Conservation (phyloP, 2,888 invertebrate genomes). For the Frankliniella intonsa region DNA sequence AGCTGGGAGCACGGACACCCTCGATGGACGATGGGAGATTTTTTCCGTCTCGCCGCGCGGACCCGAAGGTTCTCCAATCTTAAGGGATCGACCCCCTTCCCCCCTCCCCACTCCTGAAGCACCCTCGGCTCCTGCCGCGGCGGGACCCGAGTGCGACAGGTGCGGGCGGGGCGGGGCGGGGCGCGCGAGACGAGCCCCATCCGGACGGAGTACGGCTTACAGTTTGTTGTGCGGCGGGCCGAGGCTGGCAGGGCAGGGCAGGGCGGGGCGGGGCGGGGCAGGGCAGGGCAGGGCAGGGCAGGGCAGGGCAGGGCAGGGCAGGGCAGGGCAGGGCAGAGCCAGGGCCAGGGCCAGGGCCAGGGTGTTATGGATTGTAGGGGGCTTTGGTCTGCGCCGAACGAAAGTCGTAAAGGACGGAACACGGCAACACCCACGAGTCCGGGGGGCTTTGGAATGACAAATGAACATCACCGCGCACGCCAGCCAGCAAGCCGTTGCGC, state of each 20-base stretch:
- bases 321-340: too few species aligned
- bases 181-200: neutral
- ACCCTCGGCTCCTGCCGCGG: too few species aligned
- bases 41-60: too few species aligned
- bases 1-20: too few species aligned
- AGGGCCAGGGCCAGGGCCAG: neutral
- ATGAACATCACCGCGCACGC: slow-evolving; percentile 8
- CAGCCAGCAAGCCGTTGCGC: neutral
- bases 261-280: neutral
- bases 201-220: too few species aligned
- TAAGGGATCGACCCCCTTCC: too few species aligned
- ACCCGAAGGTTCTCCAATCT: too few species aligned
- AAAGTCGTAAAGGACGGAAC: slow-evolving; percentile 19
- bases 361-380: slow-evolving; percentile 20
- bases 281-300: too few species aligned
- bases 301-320: too few species aligned
- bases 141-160: neutral
- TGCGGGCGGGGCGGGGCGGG: neutral
- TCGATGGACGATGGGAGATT: too few species aligned
- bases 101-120: too few species aligned
- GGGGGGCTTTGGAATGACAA: slow-evolving; percentile 24
- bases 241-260: too few species aligned
- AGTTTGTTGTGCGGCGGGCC: neutral
- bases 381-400: slow-evolving; percentile 14
- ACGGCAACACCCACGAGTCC: slow-evolving; percentile 23